Conservation (phyloP, 2,797 vertebrate genomes). For the Dendrocincla tyrannina region DNA sequence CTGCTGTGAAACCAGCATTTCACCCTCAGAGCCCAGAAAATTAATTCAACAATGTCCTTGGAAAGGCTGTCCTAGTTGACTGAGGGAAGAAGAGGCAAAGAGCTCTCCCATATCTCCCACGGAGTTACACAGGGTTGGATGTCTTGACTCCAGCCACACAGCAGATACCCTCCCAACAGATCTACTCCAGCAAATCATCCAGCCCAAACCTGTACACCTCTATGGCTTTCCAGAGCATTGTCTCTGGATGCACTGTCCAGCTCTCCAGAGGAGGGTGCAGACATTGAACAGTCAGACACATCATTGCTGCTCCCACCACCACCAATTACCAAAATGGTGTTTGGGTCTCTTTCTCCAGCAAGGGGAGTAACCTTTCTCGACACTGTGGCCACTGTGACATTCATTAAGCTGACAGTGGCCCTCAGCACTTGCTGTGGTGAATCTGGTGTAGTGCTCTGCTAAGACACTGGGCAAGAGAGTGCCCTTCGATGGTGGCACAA, state of each 20-base stretch:
- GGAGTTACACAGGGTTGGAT: not conserved
- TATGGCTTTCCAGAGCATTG: not conserved
- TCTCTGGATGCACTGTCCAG: not conserved
- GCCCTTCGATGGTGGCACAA: not conserved
- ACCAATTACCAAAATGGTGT: conserved; percentile 33
- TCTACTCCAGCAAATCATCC: not conserved
- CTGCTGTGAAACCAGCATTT: not conserved
- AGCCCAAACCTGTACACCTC: not conserved
- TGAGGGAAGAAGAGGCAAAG: not conserved
- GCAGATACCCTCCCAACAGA: not conserved
- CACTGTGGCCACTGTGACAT: conserved; percentile 18
- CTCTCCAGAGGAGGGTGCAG: not conserved
- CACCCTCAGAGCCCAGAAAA: not conserved
- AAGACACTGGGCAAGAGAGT: not conserved
- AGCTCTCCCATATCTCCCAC: not conserved
- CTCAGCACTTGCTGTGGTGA: not conserved
- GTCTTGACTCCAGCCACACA: not conserved
- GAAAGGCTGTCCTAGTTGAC: not conserved
- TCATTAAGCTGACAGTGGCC: conserved; percentile 17
- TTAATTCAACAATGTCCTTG: not conserved
- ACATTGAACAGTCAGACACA: not conserved
- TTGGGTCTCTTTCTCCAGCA: conserved; percentile 23
- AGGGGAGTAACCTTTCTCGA: conserved; percentile 40
- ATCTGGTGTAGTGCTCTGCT: not conserved
- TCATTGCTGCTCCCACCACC: not conserved